Base-by-base conservation (phyloP, 2,797 vertebrate genomes). In the Rhinophrynus dorsalis region DNA sequence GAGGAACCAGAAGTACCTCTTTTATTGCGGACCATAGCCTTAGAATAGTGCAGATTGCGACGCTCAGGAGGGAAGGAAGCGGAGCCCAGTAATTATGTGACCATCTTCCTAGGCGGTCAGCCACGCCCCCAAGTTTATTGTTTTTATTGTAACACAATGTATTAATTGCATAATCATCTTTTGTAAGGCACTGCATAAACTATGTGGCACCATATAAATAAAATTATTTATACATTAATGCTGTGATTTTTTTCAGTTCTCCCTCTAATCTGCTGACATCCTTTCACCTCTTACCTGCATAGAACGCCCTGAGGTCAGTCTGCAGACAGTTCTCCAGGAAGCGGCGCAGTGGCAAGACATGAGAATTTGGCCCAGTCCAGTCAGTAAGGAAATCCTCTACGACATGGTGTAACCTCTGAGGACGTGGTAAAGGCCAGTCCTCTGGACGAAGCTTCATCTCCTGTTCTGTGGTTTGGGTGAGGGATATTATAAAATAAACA, bases 311-410 rank as follows among this genome's bases (percentile, higher is more conserved):
- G 70, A 99, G 89, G 76, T 99, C 97, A 0, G 89, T 95, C 69
- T 88, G 75, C 70, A 98, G 79, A 77, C 94, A 97, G 84, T 95
- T 94, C 81, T 99, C 95, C 73, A 99, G 79, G 76, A 99, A 99
- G 10, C 92, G 93, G 9, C 96, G 88, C 74, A 99, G 88, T 0
- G 97, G 97, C 62, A 98, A 92, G 71, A 94, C 85, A 81, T 99
- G 97, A 44, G 94, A 93, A 0, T 94, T 76, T 0, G 94, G 93
- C 55, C 90, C 86, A 0, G 94, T 96, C 97, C 97, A 99, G 80
- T 97, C 95, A 0, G 96, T 94, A 55, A 99, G 82, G 68, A 99
- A 99, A 80, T 99, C 97, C 77, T 99, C 97, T 27, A 99, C 89
- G 15, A 98, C 87, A 83, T 98, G 97, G 80, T 99, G 97, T 76